phyloP scores from a whole-genome alignment of 2,797 vertebrate genomes.

The Lophotriccus pileatus region DNA sequence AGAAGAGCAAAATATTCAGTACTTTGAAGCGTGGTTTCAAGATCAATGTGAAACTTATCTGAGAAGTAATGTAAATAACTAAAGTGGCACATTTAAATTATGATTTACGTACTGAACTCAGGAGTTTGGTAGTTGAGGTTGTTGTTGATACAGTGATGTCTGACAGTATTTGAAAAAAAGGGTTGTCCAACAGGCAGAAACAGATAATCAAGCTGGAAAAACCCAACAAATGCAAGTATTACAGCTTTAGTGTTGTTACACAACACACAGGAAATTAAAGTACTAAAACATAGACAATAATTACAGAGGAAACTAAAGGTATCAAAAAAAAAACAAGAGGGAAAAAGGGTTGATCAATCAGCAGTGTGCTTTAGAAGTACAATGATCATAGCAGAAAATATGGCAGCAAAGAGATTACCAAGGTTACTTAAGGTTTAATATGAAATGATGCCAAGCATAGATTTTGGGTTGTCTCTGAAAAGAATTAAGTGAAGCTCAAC shows the following conservation, averaged over 20 bases:
- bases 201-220: background rate
- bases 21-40: background rate
- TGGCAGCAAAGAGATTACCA: background rate
- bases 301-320: background rate
- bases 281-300: background rate
- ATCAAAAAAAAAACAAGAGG: background rate
- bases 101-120: background rate
- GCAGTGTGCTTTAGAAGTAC: background rate
- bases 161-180: background rate
- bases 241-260: background rate
- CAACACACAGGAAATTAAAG: background rate
- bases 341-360: background rate
- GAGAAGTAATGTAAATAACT: background rate
- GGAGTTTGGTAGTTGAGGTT: background rate
- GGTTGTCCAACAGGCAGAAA: background rate
- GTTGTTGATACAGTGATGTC: background rate
- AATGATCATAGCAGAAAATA: background rate
- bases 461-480: background rate
- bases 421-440: background rate
- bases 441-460: background rate
- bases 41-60: background rate
- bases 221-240: background rate
- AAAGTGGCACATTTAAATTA: background rate
- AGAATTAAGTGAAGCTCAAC: background rate
- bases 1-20: background rate